phyloP scores from a whole-genome alignment of 2,113 vertebrate genomes.

The Himantopus leucocephalus region DNA sequence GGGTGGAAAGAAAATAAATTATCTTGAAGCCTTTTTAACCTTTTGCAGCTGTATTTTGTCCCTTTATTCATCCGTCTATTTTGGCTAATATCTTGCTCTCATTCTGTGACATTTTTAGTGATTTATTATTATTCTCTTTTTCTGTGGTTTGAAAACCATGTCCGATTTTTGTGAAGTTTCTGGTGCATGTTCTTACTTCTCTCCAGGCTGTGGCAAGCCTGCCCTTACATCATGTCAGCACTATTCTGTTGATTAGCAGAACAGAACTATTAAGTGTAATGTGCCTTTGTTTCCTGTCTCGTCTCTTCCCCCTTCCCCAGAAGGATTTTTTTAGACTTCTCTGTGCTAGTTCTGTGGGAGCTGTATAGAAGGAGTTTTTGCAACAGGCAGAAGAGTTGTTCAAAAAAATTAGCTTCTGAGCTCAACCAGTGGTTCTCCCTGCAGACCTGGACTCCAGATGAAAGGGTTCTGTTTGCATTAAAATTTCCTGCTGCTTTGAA shows the following conservation, averaged over 20 bases:
- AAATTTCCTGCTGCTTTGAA: neutral
- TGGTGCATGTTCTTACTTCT: neutral
- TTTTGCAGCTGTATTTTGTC: neutral
- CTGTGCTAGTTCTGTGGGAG: neutral
- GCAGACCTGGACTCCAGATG: neutral
- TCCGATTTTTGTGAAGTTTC: neutral
- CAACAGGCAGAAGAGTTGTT: neutral
- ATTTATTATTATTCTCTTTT: constrained; percentile 30
- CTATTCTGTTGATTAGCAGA: neutral
- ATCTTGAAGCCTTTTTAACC: neutral
- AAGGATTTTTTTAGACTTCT: neutral
- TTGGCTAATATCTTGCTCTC: neutral
- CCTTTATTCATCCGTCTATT: neutral
- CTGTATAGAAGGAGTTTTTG: neutral
- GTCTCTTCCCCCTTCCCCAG: neutral
- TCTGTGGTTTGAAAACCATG: constrained; percentile 8
- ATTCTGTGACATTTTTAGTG: neutral
- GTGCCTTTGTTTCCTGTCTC: constrained; percentile 8
- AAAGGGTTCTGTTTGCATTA: neutral
- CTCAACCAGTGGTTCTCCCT: neutral
- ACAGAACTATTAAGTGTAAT: neutral
- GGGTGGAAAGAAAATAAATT: neutral
- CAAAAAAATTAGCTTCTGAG: neutral
- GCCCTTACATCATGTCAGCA: neutral
- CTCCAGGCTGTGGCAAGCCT: neutral